Evolutionary conservation across 2,797 vertebrate species (phyloP).

Genomic region (Thunnus albacares): DNA sequence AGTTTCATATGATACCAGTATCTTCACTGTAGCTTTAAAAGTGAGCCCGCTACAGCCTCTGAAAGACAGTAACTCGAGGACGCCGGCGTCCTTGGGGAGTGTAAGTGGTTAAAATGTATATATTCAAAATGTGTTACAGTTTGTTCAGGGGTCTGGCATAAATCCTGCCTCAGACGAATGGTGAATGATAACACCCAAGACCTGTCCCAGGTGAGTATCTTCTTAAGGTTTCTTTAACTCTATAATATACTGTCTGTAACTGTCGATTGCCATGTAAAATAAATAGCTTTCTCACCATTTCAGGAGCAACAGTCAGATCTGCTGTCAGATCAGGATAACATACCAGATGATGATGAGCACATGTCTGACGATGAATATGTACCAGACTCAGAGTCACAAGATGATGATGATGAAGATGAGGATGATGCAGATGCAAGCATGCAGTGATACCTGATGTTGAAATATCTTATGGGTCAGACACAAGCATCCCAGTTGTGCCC

Average conservation of each 20-base stretch:
- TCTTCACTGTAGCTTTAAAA: no score
- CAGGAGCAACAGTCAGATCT: no score
- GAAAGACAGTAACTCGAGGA: no score
- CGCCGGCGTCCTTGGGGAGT: no score
- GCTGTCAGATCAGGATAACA: no score
- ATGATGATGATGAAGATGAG: not conserved
- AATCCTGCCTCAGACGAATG: no score
- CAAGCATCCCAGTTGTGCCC: not conserved
- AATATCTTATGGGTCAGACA: not conserved
- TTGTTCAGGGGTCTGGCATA: slow-evolving; percentile 1
- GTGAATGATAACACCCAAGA: not conserved
- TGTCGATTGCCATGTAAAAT: no score
- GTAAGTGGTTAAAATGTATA: not conserved
- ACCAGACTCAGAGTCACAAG: not conserved
- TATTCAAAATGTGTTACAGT: not conserved
- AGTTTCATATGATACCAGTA: no score
- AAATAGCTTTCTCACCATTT: no score
- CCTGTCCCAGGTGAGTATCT: not conserved
- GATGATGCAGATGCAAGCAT: not conserved
- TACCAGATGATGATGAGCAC: no score
- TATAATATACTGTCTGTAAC: no score
- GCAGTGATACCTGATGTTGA: not conserved
- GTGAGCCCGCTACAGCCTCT: no score
- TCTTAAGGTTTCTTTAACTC: not conserved
- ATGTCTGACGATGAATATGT: not conserved